phyloP scores from a whole-genome alignment of 2,888 invertebrate genomes.

The Nymphalis c-album region DNA sequence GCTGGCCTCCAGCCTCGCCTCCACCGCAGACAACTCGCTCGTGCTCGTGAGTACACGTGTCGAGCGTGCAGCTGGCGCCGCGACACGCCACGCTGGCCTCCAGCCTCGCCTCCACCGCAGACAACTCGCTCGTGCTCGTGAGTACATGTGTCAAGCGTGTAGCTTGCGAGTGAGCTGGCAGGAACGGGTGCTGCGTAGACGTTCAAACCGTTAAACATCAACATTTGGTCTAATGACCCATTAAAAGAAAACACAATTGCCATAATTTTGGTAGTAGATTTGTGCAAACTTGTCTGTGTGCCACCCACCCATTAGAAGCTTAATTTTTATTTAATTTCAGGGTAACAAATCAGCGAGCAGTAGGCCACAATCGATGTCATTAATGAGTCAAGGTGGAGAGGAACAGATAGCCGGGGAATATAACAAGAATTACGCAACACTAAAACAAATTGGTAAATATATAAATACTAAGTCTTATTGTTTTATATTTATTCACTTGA shows the following conservation, averaged over 20 bases:
- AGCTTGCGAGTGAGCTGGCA: too few species aligned
- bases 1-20: slow-evolving; percentile 72
- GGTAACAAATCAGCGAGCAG: slow-evolving; percentile 76
- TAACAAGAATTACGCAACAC: slow-evolving; percentile 80
- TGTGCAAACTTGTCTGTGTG: too few species aligned
- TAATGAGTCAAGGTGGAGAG: slow-evolving; percentile 79
- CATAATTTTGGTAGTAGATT: too few species aligned
- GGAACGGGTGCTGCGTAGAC: too few species aligned
- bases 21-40: slow-evolving; percentile 75
- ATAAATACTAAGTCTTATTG: neutral
- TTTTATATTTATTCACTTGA: too few species aligned
- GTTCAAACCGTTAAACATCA: too few species aligned
- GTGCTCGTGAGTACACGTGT: slow-evolving; percentile 53
- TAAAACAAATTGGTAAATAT: slow-evolving; percentile 83
- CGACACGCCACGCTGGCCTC: slow-evolving; percentile 71
- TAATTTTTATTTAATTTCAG: slow-evolving; percentile 59
- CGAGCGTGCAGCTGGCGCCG: slow-evolving; percentile 14
- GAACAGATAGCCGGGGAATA: slow-evolving; percentile 81
- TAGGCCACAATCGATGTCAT: slow-evolving; percentile 79
- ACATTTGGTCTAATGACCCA: too few species aligned
- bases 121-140: slow-evolving; percentile 70
- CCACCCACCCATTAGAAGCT: too few species aligned
- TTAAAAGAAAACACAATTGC: too few species aligned
- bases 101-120: slow-evolving; percentile 73
- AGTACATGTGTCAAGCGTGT: slow-evolving; percentile 36